These are phyloP conservation scores for Ibycter americanus DNA, from an alignment of 2,797 vertebrate species.

Conservation along the genomic window DNA sequence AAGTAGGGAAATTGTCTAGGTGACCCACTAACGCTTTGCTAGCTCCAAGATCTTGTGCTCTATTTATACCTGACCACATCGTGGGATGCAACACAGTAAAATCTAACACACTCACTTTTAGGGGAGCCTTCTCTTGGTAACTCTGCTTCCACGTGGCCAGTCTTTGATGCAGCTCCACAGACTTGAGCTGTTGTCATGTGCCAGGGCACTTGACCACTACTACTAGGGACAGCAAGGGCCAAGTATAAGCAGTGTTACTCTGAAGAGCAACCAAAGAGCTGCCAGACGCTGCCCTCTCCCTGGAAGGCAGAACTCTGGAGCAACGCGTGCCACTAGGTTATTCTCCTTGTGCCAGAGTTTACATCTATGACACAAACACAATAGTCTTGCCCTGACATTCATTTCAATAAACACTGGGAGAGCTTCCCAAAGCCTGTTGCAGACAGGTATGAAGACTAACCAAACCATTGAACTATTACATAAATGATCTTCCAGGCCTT, in stretches of 20 bases:
- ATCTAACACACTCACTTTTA: rapidly evolving
- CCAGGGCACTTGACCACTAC: neutral
- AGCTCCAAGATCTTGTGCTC: neutral
- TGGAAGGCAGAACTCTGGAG: neutral
- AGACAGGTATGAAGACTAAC: constrained; percentile 3
- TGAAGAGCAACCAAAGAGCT: neutral
- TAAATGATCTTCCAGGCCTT: constrained; percentile 2
- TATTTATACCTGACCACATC: neutral
- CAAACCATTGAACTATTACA: neutral
- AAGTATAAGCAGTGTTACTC: neutral
- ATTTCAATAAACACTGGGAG: neutral
- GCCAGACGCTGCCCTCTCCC: neutral
- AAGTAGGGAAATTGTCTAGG: neutral
- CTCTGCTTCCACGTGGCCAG: neutral
- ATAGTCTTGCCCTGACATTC: neutral
- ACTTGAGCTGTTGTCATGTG: neutral
- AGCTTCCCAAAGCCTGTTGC: neutral
- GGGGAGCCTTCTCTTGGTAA: neutral
- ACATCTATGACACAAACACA: neutral
- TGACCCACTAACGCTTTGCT: neutral
- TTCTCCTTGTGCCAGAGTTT: neutral
- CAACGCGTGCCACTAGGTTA: neutral
- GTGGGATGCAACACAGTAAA: rapidly evolving
- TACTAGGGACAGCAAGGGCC: neutral
- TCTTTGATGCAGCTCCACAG: neutral